These are phyloP conservation scores for Morus bassanus DNA, from an alignment of 2,797 vertebrate species.

Conservation along the genomic window DNA sequence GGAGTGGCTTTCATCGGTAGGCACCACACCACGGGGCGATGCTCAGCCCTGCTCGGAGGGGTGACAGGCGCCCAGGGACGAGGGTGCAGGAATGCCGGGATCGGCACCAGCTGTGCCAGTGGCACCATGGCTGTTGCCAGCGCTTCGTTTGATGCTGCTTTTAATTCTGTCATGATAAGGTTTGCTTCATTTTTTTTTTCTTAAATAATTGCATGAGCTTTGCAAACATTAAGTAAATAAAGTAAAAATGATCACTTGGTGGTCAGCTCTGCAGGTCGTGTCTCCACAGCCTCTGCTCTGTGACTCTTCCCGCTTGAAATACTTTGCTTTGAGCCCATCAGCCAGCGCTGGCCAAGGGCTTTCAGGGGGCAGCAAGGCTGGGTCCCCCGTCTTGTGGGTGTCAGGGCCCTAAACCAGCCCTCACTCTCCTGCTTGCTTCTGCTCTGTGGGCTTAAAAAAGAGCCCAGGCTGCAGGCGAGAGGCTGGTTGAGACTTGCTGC, in stretches of 20 bases:
- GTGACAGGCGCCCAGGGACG: accelerated
- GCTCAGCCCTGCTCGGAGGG: neutral
- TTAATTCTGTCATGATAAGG: neutral
- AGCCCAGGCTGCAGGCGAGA: neutral
- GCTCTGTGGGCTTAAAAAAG: neutral
- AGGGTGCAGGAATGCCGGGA: neutral
- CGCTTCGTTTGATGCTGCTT: neutral
- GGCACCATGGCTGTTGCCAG: neutral
- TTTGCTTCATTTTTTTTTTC: neutral
- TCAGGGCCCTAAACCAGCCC: neutral
- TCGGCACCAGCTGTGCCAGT: neutral
- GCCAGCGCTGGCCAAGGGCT: neutral
- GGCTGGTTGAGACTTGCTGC: accelerated
- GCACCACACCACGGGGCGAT: accelerated
- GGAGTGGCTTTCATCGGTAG: neutral
- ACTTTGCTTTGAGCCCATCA: neutral
- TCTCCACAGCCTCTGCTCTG: neutral
- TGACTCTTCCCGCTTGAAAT: neutral
- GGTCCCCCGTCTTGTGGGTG: neutral
- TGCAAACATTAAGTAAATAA: neutral
- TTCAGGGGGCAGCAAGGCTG: neutral
- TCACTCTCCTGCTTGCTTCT: neutral
- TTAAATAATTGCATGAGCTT: neutral
- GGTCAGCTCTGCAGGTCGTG: neutral
- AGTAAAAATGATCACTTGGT: neutral